phyloP scores from a whole-genome alignment of 2,797 vertebrate genomes.

The Poecilia picta region DNA sequence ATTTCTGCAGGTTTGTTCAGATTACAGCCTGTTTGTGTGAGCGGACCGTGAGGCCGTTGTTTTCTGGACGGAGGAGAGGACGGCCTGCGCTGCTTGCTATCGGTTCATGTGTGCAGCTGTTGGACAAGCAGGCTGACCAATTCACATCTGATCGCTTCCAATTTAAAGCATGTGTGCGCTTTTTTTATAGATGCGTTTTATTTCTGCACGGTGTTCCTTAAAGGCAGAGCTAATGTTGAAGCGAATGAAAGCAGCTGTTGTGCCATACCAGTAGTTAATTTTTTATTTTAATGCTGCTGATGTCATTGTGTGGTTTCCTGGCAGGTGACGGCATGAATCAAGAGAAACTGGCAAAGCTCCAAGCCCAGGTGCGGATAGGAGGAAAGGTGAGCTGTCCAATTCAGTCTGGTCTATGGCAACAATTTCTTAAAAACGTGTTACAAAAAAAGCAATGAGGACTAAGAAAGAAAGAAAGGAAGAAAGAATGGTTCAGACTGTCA shows the following conservation, averaged over 20 bases:
- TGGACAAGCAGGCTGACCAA: not conserved
- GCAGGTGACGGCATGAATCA: slow-evolving; percentile 87
- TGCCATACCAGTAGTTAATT: too few relatives aligned
- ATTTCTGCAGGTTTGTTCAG: slow-evolving; percentile 66
- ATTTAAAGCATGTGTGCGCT: not conserved
- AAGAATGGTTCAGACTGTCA: not conserved
- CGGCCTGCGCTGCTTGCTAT: slow-evolving; percentile 27
- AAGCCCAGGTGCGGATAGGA: slow-evolving; percentile 99
- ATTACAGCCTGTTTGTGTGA: not conserved
- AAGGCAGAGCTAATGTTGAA: not conserved
- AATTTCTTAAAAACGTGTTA: not conserved
- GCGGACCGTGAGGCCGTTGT: not conserved
- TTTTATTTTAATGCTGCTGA: not conserved
- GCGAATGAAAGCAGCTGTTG: not conserved
- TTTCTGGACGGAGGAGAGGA: not conserved
- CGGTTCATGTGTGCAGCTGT: slow-evolving; percentile 53
- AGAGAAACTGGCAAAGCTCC: slow-evolving; percentile 98
- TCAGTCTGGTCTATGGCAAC: not conserved
- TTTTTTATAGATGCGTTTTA: not conserved
- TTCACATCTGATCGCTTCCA: not conserved
- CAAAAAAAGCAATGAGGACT: not conserved
- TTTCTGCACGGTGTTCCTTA: not conserved
- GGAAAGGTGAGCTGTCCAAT: slow-evolving; percentile 88
- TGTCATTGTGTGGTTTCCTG: not conserved
- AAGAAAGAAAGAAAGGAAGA: not conserved